Evolutionary conservation across 2,797 vertebrate species (phyloP), one percentile per base, ranked within the genome.

Genomic region (Coendou prehensilis): DNA sequence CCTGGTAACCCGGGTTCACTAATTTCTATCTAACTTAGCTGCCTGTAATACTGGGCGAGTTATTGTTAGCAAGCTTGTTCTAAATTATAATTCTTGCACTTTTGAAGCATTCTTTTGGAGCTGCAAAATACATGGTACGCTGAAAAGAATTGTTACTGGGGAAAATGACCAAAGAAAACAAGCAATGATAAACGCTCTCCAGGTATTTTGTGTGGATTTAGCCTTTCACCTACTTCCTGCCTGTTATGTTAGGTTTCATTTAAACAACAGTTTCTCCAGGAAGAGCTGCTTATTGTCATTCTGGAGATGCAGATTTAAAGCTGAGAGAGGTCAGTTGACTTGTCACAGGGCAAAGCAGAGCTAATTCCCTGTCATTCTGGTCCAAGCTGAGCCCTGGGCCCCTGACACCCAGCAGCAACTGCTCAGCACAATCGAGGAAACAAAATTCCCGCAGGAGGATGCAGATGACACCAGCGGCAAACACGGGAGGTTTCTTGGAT

Each of bases 401-500:
- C 79, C 89, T 95, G 96, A 81, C 76, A 76, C 41, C 28, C 59
- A 54, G 8, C 5, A 17, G 59, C 30, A 47, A 59, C 64, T 6
- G 0, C 37, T 45, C 85, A 87, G 50, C 88, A 54, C n/a, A 93
- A 86, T 82, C 28, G 69, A 13, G 15, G 90, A 96, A 76, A 93
- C 1, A 56, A 89, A 97, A n/a, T 67, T 76, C 97, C 95, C 69
- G 3, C 7, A 41, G 89, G 83, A 52, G 64, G 94, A 20, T 33
- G 80, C 64, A 89, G 18, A 96, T 83, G 37, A 81, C 54, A 97
- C 93, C 93, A 4, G 0, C 45, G 54, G 87, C 59, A 79, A 84
- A 91, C 89, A 52, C 33, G 71, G 78, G 96, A 37, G 0, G 96
- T 91, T 80, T 75, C 37, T n/a, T 22, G 94, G 95, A 33, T 9